These are phyloP conservation scores for Reticulitermes speratus DNA, from an alignment of 1,140 invertebrate genomes.

Conservation along the genomic window DNA sequence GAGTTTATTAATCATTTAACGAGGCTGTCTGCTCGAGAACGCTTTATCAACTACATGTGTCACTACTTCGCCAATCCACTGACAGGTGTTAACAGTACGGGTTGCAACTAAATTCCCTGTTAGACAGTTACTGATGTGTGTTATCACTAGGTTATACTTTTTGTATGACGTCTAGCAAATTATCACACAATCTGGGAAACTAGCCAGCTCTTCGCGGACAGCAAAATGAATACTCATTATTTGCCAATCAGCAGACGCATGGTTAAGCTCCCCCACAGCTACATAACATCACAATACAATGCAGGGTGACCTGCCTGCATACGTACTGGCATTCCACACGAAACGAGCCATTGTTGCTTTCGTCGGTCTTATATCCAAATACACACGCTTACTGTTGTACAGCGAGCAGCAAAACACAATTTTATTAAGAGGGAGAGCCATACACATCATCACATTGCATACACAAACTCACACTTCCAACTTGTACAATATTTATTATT, in stretches of 20 bases:
- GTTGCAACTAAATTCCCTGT: background rate
- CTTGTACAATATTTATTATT: too few species aligned
- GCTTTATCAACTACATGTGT: too few species aligned
- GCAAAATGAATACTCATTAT: slow-evolving; percentile 1
- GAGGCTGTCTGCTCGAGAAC: too few species aligned
- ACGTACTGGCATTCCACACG: background rate
- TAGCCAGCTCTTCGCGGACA: background rate
- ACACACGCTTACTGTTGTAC: background rate
- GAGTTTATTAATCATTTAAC: too few species aligned
- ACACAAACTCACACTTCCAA: too few species aligned
- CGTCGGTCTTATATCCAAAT: background rate
- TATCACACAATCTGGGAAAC: background rate
- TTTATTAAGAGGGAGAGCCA: too few species aligned
- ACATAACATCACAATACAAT: background rate
- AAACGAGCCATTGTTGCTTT: background rate
- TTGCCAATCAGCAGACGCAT: background rate
- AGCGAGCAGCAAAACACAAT: background rate
- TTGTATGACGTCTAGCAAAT: background rate
- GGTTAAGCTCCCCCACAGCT: background rate
- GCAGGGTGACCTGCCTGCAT: background rate
- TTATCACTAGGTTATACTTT: background rate
- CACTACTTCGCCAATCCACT: background rate
- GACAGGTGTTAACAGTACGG: background rate
- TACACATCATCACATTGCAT: too few species aligned
- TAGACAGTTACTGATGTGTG: background rate